Percentiles rank a stretch among this genome's conserved stretches.
Evolutionary conservation across 2,113 vertebrate genomes (phyloP).

Genomic region (Phalacrocorax brasilianus): DNA sequence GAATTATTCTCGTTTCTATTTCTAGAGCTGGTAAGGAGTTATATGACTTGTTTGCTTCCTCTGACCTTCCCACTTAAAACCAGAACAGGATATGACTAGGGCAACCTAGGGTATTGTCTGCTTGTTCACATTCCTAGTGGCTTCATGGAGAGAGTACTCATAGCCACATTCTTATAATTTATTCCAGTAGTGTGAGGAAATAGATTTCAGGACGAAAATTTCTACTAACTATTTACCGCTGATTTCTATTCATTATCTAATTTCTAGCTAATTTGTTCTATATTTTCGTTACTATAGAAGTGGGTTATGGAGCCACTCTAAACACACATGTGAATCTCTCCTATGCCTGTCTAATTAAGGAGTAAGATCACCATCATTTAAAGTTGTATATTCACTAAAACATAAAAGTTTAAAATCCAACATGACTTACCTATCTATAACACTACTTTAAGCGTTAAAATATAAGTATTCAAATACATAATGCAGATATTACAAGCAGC

Average conservation of each 20-base stretch:
- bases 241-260: not conserved
- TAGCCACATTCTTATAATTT: not conserved
- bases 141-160: not conserved
- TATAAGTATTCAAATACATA: not conserved
- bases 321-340: not conserved
- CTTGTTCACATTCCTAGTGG: not conserved
- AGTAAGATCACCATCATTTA: not conserved
- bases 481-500: not conserved
- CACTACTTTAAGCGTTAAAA: not conserved
- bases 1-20: not conserved
- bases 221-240: not conserved
- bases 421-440: not conserved
- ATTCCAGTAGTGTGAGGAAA: not conserved
- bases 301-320: not conserved
- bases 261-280: not conserved
- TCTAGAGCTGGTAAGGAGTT: not conserved
- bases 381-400: not conserved
- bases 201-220: not conserved
- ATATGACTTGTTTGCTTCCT: not conserved
- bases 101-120: not conserved
- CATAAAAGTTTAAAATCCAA: not conserved
- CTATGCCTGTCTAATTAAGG: not conserved
- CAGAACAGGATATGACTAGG: not conserved
- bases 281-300: not conserved
- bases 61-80: not conserved